phyloP scores from a whole-genome alignment of 2,888 invertebrate species.

The Xylophagus ater region DNA sequence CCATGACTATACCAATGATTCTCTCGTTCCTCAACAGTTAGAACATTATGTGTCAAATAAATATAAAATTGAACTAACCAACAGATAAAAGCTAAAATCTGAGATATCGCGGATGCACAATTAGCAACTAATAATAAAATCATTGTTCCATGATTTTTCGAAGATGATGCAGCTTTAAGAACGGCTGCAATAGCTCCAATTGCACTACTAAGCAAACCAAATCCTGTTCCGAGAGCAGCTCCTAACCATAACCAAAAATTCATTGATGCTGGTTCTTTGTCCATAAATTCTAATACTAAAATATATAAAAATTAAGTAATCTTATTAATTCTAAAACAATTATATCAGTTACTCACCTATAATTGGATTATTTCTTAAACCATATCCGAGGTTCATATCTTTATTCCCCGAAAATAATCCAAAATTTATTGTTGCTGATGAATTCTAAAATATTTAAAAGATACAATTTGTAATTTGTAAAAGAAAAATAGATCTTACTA shows the following conservation, averaged over 20 bases:
- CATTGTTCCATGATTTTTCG: conserved; percentile 34
- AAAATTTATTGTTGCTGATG: no score
- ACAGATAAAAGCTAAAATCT: conserved; percentile 61
- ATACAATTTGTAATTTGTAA: no score
- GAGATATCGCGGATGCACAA: conserved; percentile 52
- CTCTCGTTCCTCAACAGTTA: conserved; percentile 65
- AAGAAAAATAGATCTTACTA: conserved; percentile 24
- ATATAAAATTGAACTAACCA: conserved; percentile 79
- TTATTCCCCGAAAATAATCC: no score
- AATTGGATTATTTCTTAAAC: no score
- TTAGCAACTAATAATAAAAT: conserved; percentile 33
- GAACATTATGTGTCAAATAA: conserved; percentile 69
- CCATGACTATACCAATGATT: conserved; percentile 76
- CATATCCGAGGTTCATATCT: no score
- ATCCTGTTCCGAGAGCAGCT: conserved; percentile 35
- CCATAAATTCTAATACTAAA: conserved; percentile 31
- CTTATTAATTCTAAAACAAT: no score
- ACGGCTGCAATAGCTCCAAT: conserved; percentile 38
- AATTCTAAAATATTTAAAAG: no score
- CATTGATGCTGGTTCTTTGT: conserved; percentile 31
- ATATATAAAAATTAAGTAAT: conserved; percentile 8
- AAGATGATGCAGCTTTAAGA: conserved; percentile 35
- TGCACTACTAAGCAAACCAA: conserved; percentile 34
- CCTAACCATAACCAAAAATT: conserved; percentile 37
- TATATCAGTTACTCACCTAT: no score